Percentiles rank a stretch among this genome's conserved stretches.
Evolutionary conservation across 2,797 vertebrate species (phyloP).

Genomic region (Paedocypris micromegethes): DNA sequence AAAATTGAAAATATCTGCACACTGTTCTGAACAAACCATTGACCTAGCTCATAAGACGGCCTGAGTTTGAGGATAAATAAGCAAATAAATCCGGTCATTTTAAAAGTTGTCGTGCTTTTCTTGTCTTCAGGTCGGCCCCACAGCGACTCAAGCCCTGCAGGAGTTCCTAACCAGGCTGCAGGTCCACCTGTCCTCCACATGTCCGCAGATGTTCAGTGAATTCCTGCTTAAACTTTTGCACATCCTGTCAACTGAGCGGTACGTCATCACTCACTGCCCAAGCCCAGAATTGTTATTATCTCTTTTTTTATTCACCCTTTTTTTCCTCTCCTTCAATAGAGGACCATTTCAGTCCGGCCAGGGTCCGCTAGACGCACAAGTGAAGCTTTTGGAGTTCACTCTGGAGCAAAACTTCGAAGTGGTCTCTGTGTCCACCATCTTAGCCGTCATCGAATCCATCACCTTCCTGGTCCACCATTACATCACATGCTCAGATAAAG

Average conservation of each 20-base stretch:
- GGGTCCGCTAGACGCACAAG: slow-evolving; percentile 94
- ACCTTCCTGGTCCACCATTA: slow-evolving; percentile 97
- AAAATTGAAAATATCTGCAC: too few species aligned
- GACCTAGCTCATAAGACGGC: too few species aligned
- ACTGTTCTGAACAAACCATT: too few species aligned
- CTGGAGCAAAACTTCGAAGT: slow-evolving; percentile 97
- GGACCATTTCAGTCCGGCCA: slow-evolving; percentile 95
- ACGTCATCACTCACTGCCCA: slow-evolving; percentile 29
- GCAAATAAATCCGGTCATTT: background rate
- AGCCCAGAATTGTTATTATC: background rate
- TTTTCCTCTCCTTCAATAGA: slow-evolving; percentile 57
- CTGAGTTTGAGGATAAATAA: too few species aligned
- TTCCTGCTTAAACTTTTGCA: slow-evolving; percentile 95
- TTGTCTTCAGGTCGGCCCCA: slow-evolving; percentile 83
- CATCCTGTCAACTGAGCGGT: slow-evolving; percentile 97
- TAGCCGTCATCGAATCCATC: slow-evolving; percentile 92
- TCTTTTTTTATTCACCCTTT: background rate
- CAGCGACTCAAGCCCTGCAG: slow-evolving; percentile 97
- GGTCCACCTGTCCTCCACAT: slow-evolving; percentile 93
- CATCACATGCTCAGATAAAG: slow-evolving; percentile 96
- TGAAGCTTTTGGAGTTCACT: slow-evolving; percentile 95
- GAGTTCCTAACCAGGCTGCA: slow-evolving; percentile 94
- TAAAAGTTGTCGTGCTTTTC: background rate
- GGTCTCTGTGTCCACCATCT: slow-evolving; percentile 92
- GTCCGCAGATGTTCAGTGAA: slow-evolving; percentile 98